Base-by-base conservation (phyloP, 2,888 invertebrate genomes). In the Strigamia transsilvanica region DNA sequence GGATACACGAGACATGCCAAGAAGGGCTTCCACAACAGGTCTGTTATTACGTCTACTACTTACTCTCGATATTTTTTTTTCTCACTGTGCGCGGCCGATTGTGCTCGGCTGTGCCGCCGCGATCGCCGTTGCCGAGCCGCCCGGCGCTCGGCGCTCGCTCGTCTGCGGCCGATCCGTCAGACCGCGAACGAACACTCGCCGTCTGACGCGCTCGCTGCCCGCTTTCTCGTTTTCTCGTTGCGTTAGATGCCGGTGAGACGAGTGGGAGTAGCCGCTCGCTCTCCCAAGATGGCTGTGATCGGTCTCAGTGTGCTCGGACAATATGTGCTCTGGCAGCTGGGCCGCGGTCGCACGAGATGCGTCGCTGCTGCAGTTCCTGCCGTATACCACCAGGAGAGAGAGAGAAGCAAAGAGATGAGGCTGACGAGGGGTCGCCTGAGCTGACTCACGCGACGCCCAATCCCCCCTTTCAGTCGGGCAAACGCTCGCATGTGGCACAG, bases 21-120 rank as follows among this genome's bases (percentile, higher is more conserved):
- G 34, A 42, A 61, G 81, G 80, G 42, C 42, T 78, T 38, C 82
- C 82, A 77, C 77, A 41, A 82, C 82, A 82, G 82, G 82, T 82
- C 21, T 41, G 82, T 82, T 27, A 21, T 42, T 42, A 42, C 46
- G 34, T 38, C 34, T n/a, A 23, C 41, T 41, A 46, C 42, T 79
- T 79, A 41, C 42, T 79, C 79, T 9, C 38, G 5, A n/a, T 21
- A 34, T 34, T 42, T 79, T 79, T 79, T 79, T 38, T 79, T n/a
- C 79, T 34, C n/a, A 4, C 79, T 51, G 15, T 6, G n/a, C n/a
- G 51, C n/a, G 51, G n/a, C 51, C 51, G 51, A 3, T 46, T 15
- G 46, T 34, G 34, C 34, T 34, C 34, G 73, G 13, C 5, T 9
- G 32, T 13, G 32, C 79, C 38, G 34, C 41, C 79, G 34, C 79